Evolutionary conservation across 2,888 invertebrate genomes (phyloP).

Genomic region (Nasonovia ribisnigri): DNA sequence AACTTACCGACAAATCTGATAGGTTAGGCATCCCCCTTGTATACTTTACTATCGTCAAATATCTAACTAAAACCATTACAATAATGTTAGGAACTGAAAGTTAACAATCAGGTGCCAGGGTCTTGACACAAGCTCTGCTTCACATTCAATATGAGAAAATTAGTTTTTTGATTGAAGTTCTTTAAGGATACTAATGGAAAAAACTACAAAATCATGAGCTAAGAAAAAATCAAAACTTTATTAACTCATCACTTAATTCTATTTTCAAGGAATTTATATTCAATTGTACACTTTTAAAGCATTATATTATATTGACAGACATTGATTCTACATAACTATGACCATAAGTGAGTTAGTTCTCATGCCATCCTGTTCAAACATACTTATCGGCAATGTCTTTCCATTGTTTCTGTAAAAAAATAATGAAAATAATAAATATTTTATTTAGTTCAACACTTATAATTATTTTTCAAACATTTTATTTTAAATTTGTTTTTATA

Average conservation of each 20-base stretch:
- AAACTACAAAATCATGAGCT: background rate
- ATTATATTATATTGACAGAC: slow-evolving; percentile 3
- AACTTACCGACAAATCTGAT: background rate
- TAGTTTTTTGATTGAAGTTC: background rate
- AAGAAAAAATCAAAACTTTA: background rate
- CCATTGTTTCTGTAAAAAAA: slow-evolving; percentile 66
- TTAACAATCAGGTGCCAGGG: rapidly evolving
- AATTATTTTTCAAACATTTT: background rate
- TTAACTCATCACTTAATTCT: slow-evolving; percentile 9
- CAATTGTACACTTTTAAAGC: background rate
- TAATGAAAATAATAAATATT: background rate
- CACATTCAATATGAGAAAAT: background rate
- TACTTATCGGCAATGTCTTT: slow-evolving; percentile 64
- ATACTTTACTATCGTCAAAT: background rate
- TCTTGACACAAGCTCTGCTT: background rate
- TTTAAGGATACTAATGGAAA: background rate
- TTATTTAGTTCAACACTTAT: background rate
- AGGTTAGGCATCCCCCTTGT: background rate
- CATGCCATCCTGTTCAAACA: background rate
- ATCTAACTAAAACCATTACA: background rate
- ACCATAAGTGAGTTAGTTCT: background rate
- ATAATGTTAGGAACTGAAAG: background rate
- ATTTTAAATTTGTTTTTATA: background rate
- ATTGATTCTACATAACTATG: slow-evolving; percentile 30
- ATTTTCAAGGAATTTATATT: background rate